Evolutionary conservation across 2,888 invertebrate species (phyloP).

Genomic region (Melikaiella ostensackeni): DNA sequence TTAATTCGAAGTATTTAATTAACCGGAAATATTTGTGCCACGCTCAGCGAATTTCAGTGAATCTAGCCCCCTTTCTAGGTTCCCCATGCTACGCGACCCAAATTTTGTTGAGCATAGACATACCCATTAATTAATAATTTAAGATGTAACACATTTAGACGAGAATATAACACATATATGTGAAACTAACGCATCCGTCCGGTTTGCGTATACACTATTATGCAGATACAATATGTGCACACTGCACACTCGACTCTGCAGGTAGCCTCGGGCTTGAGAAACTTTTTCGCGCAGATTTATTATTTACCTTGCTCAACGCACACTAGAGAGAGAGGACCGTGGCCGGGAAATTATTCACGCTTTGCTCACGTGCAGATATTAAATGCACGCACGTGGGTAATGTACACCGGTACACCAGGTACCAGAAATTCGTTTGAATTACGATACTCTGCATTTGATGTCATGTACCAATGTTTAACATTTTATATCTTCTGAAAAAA

Average conservation of each 20-base stretch:
- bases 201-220: constrained; percentile 9
- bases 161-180: background rate
- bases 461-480: constrained; percentile 17
- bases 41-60: too few relatives aligned
- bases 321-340: constrained; percentile 16
- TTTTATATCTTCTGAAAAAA: constrained; percentile 25
- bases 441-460: constrained; percentile 32
- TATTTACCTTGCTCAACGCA: constrained; percentile 36
- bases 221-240: constrained; percentile 10
- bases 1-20: too few relatives aligned
- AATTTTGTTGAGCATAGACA: too few relatives aligned
- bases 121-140: too few relatives aligned
- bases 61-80: too few relatives aligned
- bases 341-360: constrained; percentile 33
- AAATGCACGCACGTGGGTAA: constrained; percentile 35
- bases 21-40: too few relatives aligned
- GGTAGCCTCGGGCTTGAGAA: constrained; percentile 37
- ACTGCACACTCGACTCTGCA: constrained; percentile 4
- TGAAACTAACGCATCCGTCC: background rate
- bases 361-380: constrained; percentile 35
- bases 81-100: too few relatives aligned
- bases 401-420: constrained; percentile 33
- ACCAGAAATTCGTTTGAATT: constrained; percentile 39
- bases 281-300: constrained; percentile 39
- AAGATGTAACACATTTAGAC: too few relatives aligned